These are phyloP conservation scores for Daktulosphaira vitifoliae DNA, from an alignment of 1,140 invertebrate species.

Conservation along the genomic window DNA sequence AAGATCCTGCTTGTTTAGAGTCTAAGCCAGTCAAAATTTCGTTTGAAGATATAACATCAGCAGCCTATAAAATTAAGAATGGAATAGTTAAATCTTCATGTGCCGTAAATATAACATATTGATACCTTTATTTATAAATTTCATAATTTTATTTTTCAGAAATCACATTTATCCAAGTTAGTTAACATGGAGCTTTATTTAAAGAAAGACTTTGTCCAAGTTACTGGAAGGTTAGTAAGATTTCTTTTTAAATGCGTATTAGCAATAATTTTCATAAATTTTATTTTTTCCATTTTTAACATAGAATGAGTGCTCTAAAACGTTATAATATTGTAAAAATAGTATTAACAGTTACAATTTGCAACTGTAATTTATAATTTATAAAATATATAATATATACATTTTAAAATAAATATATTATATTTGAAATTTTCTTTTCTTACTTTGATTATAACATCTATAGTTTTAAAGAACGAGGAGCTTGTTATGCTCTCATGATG, in stretches of 20 bases:
- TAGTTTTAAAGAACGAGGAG: conserved; percentile 89
- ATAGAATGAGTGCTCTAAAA: too few species aligned
- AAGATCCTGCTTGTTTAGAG: conserved; percentile 68
- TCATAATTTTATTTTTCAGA: conserved; percentile 47
- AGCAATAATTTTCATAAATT: too few species aligned
- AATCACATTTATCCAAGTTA: conserved; percentile 65
- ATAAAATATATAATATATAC: too few species aligned
- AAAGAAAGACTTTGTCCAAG: conserved; percentile 88
- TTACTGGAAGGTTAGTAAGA: conserved; percentile 67
- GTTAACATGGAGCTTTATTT: conserved; percentile 79
- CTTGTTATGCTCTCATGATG: conserved; percentile 70
- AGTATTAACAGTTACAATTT: too few species aligned
- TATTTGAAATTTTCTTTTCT: too few species aligned
- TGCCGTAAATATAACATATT: conserved; percentile 67
- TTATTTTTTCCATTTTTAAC: too few species aligned
- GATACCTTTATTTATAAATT: too few species aligned
- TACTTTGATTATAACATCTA: too few species aligned
- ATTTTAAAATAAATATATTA: too few species aligned
- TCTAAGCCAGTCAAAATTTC: conserved; percentile 61
- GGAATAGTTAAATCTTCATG: conserved; percentile 78
- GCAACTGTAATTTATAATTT: too few species aligned
- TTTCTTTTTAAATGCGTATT: too few species aligned
- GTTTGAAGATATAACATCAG: conserved; percentile 83
- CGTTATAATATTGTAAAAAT: too few species aligned
- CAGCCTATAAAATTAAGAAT: conserved; percentile 75